These are phyloP conservation scores for Seira ritae DNA, from an alignment of 2,888 invertebrate genomes.

Conservation along the genomic window DNA sequence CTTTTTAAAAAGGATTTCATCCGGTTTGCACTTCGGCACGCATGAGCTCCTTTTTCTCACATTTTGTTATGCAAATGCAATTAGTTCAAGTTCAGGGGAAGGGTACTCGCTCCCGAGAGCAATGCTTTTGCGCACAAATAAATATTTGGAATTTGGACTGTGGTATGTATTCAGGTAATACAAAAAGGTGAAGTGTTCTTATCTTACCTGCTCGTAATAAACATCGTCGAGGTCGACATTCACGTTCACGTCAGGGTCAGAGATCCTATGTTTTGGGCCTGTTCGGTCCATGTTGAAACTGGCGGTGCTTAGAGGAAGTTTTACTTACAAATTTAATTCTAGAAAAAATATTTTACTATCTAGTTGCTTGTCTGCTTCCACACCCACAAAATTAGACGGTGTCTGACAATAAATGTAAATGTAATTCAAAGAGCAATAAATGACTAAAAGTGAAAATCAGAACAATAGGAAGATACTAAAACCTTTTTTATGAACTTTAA, in stretches of 20 bases:
- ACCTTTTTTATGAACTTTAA: neutral
- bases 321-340: too few species aligned
- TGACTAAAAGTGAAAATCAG: too few species aligned
- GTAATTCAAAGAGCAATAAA: too few species aligned
- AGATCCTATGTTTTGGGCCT: slow-evolving; percentile 26
- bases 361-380: too few species aligned
- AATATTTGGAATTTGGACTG: neutral
- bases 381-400: too few species aligned
- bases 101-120: neutral
- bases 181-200: neutral
- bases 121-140: neutral
- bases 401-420: too few species aligned
- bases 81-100: neutral
- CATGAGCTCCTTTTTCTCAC: too few species aligned
- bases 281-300: slow-evolving; percentile 24
- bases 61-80: neutral
- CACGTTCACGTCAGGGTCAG: slow-evolving; percentile 45
- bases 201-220: slow-evolving; percentile 33
- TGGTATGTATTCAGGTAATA: neutral
- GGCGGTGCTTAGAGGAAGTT: neutral
- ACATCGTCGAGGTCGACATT: slow-evolving; percentile 36
- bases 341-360: too few species aligned
- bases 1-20: too few species aligned
- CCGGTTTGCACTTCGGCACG: too few species aligned
- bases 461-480: neutral